Percentiles rank a stretch among this genome's conserved stretches.
Conservation (phyloP, 2,797 vertebrate genomes). For the Chelonia mydas region DNA sequence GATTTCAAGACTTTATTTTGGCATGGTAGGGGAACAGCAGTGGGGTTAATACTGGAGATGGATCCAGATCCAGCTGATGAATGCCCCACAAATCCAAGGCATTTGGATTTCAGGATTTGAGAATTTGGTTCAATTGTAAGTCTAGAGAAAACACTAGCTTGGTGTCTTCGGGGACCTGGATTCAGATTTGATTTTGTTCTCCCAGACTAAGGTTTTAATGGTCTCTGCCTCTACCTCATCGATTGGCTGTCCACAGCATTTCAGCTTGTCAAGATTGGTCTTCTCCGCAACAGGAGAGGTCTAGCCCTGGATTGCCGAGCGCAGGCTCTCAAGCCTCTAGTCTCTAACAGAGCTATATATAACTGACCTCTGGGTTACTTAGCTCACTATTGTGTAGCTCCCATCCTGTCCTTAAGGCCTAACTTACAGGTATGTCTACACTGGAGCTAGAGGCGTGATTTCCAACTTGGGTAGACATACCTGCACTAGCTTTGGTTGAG, state of each 20-base stretch:
- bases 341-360: not conserved
- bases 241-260: not conserved
- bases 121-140: not conserved
- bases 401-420: not conserved
- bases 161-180: not conserved
- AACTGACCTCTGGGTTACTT: not conserved
- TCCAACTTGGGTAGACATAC: not conserved
- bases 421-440: not conserved
- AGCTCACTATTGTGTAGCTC: not conserved
- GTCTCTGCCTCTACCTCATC: not conserved
- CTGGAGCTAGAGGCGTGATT: not conserved
- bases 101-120: not conserved
- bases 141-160: not conserved
- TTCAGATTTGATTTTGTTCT: not conserved
- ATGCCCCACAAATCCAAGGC: not conserved
- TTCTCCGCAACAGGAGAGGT: not conserved
- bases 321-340: not conserved
- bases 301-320: not conserved
- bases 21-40: not conserved
- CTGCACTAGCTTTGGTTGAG: not conserved
- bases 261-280: not conserved
- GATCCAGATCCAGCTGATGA: not conserved
- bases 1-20: slow-evolving; percentile 14
- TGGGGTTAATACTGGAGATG: not conserved
- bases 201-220: not conserved